Percentiles rank a stretch among this genome's conserved stretches.
phyloP scores from a whole-genome alignment of 2,113 vertebrate species.

The Psophia crepitans region DNA sequence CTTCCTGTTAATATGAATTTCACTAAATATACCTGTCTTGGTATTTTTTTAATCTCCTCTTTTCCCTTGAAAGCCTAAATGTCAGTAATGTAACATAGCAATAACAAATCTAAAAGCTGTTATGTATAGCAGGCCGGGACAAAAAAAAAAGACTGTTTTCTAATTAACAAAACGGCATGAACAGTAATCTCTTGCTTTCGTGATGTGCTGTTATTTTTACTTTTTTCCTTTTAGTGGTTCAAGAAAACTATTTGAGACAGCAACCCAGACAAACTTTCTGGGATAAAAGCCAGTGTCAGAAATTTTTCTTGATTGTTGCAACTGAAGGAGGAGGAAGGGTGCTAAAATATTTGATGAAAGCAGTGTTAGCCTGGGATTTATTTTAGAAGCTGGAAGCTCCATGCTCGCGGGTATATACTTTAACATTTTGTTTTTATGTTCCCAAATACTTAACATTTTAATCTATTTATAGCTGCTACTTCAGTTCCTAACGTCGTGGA shows the following conservation, averaged over 20 bases:
- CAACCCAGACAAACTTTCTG: constrained; percentile 65
- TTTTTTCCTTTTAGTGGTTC: constrained; percentile 31
- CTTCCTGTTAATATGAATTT: neutral
- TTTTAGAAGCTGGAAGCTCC: constrained; percentile 44
- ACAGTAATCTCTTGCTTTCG: neutral
- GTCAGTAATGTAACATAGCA: neutral
- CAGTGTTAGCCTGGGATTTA: constrained; percentile 22
- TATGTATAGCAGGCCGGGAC: neutral
- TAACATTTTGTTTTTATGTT: constrained; percentile 44
- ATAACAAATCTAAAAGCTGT: neutral
- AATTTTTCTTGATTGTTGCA: constrained; percentile 27
- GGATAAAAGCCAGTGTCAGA: constrained; percentile 54
- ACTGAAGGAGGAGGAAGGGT: constrained; percentile 28
- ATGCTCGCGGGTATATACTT: constrained; percentile 32
- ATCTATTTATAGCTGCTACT: constrained; percentile 78
- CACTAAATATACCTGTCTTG: neutral
- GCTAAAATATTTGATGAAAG: constrained; percentile 35
- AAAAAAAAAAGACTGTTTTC: neutral
- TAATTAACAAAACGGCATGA: constrained; percentile 20
- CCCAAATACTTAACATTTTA: constrained; percentile 47
- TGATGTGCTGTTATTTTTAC: neutral
- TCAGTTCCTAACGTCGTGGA: constrained; percentile 89
- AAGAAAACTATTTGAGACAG: constrained; percentile 56
- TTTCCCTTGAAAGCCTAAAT: neutral
- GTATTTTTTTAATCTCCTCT: neutral